Base-by-base conservation (phyloP, 2,797 vertebrate species). In the Pangasius macronema region DNA sequence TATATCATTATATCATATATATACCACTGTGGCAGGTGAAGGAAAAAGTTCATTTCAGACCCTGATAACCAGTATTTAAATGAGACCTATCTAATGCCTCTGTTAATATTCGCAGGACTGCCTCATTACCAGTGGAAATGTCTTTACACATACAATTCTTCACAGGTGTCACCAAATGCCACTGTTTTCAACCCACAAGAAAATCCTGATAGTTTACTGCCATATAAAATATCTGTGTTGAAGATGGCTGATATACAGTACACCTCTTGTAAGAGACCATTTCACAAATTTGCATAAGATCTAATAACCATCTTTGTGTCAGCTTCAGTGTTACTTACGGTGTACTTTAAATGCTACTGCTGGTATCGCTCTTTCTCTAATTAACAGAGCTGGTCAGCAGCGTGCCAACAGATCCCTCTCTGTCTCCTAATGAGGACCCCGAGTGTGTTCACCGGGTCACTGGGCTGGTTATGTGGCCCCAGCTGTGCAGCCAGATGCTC, bases 401-500 rank as follows among this genome's bases (percentile, higher is more conserved):
- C 11, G 59, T 63, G 81, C 39, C 81, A 88, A 83, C 68, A 82
- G 49, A 75, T 82, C 70, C 36, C 59, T 57, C 70, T 86, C 72
- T 83, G 85, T 82, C 75, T 83, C 61, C 61, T 86, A 88, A 86
- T 53, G 33, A 83, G 81, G 79, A 82, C 65, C 84, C 49, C 33
- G 49, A 30, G 39, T 11, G 77, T 24, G 51, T 86, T 79, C 63
- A 46, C 61, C n/a, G 80, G 81, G 85, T 86, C 85, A 79, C 80
- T 79, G 46, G 84, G 68, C 68, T 46, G 67, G 57, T 85, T 67
- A 80, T 85, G 63, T 42, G 59, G 76, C 67, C 83, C 83, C 76
- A 85, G 83, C 83, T 82, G 77, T 82, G 59, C 46, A 10, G n/a
- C 85, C 84, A 86, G 84, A 88, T 86, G 80, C 59, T 88, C 59